Evolutionary conservation across 1,140 invertebrate genomes (phyloP).

Genomic region (Drosophila persimilis): DNA sequence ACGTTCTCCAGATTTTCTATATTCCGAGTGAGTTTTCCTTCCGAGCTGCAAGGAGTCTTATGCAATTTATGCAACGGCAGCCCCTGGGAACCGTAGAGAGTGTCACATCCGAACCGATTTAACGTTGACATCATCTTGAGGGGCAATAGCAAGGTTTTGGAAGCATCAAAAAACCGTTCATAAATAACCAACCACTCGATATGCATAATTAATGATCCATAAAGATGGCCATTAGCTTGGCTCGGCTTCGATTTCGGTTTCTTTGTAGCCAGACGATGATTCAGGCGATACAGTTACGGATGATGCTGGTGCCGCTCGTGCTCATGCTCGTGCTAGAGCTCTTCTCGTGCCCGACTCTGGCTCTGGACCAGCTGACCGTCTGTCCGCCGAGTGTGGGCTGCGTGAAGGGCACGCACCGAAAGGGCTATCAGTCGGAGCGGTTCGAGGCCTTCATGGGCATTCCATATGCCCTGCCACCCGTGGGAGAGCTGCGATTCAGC

Average conservation of each 20-base stretch:
- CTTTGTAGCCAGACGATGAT: conserved; percentile 19
- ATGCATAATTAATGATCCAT: conserved; percentile 55
- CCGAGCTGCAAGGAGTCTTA: conserved; percentile 4
- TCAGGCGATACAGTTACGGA: conserved; percentile 29
- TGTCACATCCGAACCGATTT: neutral
- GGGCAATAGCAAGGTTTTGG: conserved; percentile 17
- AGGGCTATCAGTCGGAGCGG: conserved; percentile 53
- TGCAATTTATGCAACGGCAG: neutral
- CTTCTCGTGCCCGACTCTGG: neutral
- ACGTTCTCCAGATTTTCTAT: conserved; percentile 26
- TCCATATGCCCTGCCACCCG: conserved; percentile 74
- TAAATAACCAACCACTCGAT: conserved; percentile 28
- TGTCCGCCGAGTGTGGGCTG: conserved; percentile 64
- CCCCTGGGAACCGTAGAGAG: no score
- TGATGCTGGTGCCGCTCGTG: conserved; percentile 1
- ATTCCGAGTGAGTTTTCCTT: conserved; percentile 17
- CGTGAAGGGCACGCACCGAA: conserved; percentile 57
- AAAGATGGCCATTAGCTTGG: conserved; percentile 20
- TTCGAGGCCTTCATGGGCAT: conserved; percentile 80
- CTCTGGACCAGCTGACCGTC: conserved; percentile 33
- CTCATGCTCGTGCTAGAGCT: conserved; percentile 7
- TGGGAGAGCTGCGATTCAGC: conserved; percentile 67
- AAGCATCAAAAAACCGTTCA: conserved; percentile 20
- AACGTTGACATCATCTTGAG: conserved; percentile 31
- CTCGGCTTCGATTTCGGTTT: conserved; percentile 1